Percentiles rank a stretch among this genome's conserved stretches.
Evolutionary conservation across 2,888 invertebrate species (phyloP).

Genomic region (Trisateles emortualis): DNA sequence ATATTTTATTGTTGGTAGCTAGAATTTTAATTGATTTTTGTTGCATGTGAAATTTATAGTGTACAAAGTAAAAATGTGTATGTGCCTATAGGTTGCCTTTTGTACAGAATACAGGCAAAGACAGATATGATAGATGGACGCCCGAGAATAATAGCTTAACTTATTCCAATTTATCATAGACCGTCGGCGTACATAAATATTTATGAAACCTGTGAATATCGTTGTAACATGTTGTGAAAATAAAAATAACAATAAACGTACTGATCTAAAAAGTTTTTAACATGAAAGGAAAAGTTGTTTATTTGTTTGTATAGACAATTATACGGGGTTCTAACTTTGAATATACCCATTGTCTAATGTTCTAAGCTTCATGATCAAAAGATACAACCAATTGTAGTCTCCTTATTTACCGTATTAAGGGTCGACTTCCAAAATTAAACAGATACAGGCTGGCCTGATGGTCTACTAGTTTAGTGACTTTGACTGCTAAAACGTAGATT

Average conservation of each 20-base stretch:
- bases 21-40: conserved; percentile 42
- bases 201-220: conserved; percentile 43
- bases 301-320: background rate
- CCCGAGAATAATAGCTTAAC: conserved; percentile 55
- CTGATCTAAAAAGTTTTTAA: conserved; percentile 9
- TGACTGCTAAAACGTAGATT: too few relatives aligned
- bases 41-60: conserved; percentile 30
- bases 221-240: conserved; percentile 28
- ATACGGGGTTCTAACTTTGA: background rate
- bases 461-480: too few relatives aligned
- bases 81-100: conserved; percentile 29
- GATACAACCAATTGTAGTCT: background rate
- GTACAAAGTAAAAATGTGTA: conserved; percentile 22
- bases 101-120: conserved; percentile 40
- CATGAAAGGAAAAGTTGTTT: background rate
- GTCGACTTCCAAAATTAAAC: too few relatives aligned
- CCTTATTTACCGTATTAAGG: too few relatives aligned
- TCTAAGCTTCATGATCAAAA: background rate
- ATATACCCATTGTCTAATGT: background rate
- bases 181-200: conserved; percentile 54
- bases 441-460: too few relatives aligned
- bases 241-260: conserved; percentile 8
- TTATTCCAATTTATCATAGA: conserved; percentile 63
- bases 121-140: conserved; percentile 64
- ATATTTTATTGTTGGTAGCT: conserved; percentile 12